These are phyloP conservation scores for Otolemur crassicaudatus DNA, from an alignment of 2,797 vertebrate species.

Conservation along the genomic window DNA sequence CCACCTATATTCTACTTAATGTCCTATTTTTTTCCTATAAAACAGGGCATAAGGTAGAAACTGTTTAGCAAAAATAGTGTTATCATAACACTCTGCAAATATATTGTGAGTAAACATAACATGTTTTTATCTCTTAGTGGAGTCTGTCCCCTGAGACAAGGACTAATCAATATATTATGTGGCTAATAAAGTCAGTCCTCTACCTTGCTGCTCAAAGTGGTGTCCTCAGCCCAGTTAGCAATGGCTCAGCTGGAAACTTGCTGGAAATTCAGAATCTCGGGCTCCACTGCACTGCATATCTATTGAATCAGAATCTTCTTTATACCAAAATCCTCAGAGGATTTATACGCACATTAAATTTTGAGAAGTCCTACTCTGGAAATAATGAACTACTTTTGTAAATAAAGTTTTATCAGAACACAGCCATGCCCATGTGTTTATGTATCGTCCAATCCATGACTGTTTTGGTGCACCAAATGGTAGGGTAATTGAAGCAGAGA, in stretches of 20 bases:
- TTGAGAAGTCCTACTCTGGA: not conserved
- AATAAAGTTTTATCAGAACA: slow-evolving; percentile 37
- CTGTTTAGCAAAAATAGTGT: not conserved
- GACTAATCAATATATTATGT: not conserved
- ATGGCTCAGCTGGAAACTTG: not conserved
- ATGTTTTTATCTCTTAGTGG: not conserved
- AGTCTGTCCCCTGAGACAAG: not conserved
- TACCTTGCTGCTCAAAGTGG: not conserved
- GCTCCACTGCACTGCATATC: not conserved
- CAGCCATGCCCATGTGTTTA: not conserved
- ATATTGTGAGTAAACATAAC: not conserved
- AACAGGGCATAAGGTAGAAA: not conserved
- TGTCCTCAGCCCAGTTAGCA: not conserved
- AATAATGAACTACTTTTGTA: not conserved
- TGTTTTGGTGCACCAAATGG: not conserved
- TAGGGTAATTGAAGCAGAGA: not conserved
- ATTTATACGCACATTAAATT: not conserved
- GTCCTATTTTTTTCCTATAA: slow-evolving; percentile 27
- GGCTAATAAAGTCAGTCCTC: not conserved
- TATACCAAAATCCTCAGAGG: not conserved
- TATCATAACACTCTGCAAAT: not conserved
- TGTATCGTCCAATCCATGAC: not conserved
- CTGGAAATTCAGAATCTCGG: not conserved
- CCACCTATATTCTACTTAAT: not conserved
- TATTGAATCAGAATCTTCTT: not conserved